Percentiles rank a stretch among this genome's conserved stretches.
Conservation (phyloP, 1,140 invertebrate genomes). For the Caenorhabditis latens region DNA sequence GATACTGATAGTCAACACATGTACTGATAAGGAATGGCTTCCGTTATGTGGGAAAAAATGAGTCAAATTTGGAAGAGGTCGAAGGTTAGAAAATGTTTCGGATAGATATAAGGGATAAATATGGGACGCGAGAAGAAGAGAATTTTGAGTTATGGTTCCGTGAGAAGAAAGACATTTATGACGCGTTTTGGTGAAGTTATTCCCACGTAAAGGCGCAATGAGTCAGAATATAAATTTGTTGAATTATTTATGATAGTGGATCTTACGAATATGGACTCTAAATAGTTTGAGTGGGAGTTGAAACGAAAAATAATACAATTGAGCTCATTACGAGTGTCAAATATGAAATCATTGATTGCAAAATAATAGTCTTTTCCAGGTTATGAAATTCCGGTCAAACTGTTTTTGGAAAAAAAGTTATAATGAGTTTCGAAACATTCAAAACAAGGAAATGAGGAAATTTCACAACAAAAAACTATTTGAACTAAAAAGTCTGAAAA, state of each 20-base stretch:
- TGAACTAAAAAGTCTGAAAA: too few species aligned
- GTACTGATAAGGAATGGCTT: slow-evolving; percentile 5
- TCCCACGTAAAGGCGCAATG: background rate
- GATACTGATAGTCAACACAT: background rate
- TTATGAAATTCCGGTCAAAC: slow-evolving; percentile 4
- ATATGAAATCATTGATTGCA: background rate
- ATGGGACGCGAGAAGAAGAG: background rate
- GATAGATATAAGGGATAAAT: background rate
- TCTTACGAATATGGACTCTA: background rate
- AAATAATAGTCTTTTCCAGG: background rate
- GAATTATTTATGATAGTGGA: background rate
- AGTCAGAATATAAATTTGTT: background rate
- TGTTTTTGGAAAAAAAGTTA: background rate
- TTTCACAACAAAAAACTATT: background rate
- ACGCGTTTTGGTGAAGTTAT: background rate
- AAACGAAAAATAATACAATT: too few species aligned
- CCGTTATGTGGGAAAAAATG: background rate
- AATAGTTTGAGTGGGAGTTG: background rate
- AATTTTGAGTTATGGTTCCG: background rate
- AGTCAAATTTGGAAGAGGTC: background rate
- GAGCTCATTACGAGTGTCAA: too few species aligned
- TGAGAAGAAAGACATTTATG: background rate
- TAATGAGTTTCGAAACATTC: background rate
- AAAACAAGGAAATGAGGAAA: too few species aligned
- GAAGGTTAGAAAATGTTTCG: background rate